Conservation (phyloP, 1,140 invertebrate genomes). For the Drosophila pectinifera region DNA sequence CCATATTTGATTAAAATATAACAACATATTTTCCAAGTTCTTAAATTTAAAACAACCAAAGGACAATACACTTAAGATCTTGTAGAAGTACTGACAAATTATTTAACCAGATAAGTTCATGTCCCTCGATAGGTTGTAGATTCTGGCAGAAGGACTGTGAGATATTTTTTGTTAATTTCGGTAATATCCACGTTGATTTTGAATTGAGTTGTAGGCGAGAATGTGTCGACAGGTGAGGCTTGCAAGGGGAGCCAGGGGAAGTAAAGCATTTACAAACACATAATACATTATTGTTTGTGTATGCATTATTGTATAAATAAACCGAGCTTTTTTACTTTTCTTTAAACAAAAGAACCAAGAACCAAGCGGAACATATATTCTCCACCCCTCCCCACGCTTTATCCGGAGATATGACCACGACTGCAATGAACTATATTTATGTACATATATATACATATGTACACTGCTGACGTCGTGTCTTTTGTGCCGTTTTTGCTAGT, state of each 20-base stretch:
- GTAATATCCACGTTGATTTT: conserved; percentile 48
- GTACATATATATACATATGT: conserved; percentile 14
- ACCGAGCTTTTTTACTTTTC: conserved; percentile 48
- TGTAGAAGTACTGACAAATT: too few species aligned
- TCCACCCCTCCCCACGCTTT: not conserved
- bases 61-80: too few species aligned
- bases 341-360: conserved; percentile 26
- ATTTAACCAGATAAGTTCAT: too few species aligned
- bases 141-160: not conserved
- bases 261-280: conserved; percentile 31
- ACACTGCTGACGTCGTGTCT: conserved; percentile 71
- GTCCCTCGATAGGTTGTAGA: not conserved
- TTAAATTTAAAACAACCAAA: too few species aligned
- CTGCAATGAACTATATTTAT: conserved; percentile 25
- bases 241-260: not conserved
- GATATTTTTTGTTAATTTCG: conserved; percentile 49
- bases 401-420: conserved; percentile 38
- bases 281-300: conserved; percentile 66
- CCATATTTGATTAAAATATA: too few species aligned
- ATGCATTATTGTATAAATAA: conserved; percentile 69
- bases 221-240: not conserved
- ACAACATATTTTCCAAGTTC: too few species aligned
- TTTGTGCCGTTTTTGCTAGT: conserved; percentile 58
- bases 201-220: not conserved
- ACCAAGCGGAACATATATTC: conserved; percentile 7